These are phyloP conservation scores for Pao palembangensis DNA, from an alignment of 2,113 vertebrate genomes.

Conservation along the genomic window DNA sequence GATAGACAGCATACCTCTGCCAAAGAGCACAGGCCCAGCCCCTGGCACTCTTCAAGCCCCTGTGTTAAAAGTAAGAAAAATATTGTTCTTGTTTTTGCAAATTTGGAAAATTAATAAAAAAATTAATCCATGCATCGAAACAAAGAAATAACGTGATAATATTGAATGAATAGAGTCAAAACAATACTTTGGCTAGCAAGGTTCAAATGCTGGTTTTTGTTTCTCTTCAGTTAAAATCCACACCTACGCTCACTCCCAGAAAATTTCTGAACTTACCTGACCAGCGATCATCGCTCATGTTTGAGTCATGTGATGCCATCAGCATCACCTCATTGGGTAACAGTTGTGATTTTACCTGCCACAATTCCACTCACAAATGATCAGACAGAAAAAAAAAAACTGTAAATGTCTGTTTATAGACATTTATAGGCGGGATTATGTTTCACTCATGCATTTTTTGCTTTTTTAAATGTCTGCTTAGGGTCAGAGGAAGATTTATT, in stretches of 20 bases:
- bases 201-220: neutral
- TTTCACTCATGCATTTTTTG: conserved; percentile 5
- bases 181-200: neutral
- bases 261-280: conserved; percentile 74
- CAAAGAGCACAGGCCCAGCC: conserved; percentile 70
- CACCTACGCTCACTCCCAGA: conserved; percentile 79
- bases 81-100: neutral
- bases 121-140: neutral
- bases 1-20: conserved; percentile 89
- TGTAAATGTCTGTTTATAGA: neutral
- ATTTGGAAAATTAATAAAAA: neutral
- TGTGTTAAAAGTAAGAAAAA: conserved; percentile 71
- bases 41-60: conserved; percentile 50
- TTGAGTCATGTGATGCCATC: conserved; percentile 81
- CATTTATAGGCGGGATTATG: neutral
- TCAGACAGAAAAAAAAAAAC: neutral
- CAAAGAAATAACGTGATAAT: neutral
- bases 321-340: conserved; percentile 76
- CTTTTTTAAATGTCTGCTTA: conserved; percentile 20
- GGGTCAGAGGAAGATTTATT: conserved; percentile 91
- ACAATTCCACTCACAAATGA: neutral
- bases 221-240: conserved; percentile 71
- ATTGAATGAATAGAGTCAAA: neutral
- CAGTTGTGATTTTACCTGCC: neutral
- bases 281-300: conserved; percentile 75